Conservation (phyloP, 2,113 vertebrate species). For the Macrotus californicus region DNA sequence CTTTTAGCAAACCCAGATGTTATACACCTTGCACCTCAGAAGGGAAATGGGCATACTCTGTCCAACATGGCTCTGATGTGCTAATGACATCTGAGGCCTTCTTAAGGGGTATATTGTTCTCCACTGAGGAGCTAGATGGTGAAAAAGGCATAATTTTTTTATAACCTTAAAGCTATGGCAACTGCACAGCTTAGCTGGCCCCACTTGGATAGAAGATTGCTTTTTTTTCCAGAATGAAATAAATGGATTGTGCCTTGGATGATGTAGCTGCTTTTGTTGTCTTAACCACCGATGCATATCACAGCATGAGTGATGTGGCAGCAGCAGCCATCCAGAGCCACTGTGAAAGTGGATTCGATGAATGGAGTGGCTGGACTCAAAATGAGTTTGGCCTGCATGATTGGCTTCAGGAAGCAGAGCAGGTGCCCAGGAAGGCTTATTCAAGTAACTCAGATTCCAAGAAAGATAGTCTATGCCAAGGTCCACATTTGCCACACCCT, state of each 20-base stretch:
- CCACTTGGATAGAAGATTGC: conserved; percentile 16
- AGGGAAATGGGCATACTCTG: conserved; percentile 13
- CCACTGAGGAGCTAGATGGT: conserved; percentile 12
- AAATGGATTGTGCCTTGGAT: conserved; percentile 53
- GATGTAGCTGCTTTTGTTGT: conserved; percentile 33
- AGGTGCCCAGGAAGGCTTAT: conserved; percentile 26
- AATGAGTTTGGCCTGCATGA: conserved; percentile 29
- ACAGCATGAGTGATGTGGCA: conserved; percentile 47
- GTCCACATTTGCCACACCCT: conserved; percentile 32
- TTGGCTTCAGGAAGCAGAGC: conserved; percentile 31
- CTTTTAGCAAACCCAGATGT: background rate
- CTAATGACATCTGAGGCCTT: background rate
- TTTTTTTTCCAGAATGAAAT: conserved; percentile 53
- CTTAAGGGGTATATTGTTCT: background rate
- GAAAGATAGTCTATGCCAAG: background rate
- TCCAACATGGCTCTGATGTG: background rate
- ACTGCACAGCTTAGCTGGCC: conserved; percentile 6
- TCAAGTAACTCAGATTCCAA: background rate
- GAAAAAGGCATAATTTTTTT: conserved; percentile 25
- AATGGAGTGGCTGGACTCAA: conserved; percentile 22
- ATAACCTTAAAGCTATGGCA: conserved; percentile 19
- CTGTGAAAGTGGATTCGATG: conserved; percentile 30
- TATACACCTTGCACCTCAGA: background rate
- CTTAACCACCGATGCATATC: conserved; percentile 55
- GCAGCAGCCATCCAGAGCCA: conserved; percentile 40